These are phyloP conservation scores for Chaetogeoica ovagalla DNA, from an alignment of 2,888 invertebrate genomes.

Conservation along the genomic window DNA sequence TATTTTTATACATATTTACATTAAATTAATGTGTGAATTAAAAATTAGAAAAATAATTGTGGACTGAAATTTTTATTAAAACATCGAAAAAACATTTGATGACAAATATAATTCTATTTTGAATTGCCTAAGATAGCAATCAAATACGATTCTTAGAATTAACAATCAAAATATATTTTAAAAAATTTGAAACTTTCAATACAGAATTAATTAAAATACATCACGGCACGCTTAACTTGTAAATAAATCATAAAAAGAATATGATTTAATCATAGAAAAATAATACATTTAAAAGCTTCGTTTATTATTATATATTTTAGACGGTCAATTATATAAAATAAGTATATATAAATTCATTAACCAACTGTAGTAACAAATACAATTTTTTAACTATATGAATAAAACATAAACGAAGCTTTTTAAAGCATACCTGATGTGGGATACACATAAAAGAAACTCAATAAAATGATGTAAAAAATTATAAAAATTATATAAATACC, in stretches of 20 bases:
- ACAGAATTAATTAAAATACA: slow-evolving; percentile 26
- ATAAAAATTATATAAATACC: slow-evolving; percentile 38
- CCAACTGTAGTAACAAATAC: slow-evolving; percentile 23
- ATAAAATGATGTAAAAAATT: slow-evolving; percentile 8
- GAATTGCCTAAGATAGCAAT: neutral
- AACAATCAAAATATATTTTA: slow-evolving; percentile 41
- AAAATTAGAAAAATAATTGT: slow-evolving; percentile 34
- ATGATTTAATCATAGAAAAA: neutral
- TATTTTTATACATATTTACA: slow-evolving; percentile 43
- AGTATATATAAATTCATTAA: slow-evolving; percentile 2
- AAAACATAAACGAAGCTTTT: slow-evolving; percentile 30
- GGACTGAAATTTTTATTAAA: slow-evolving; percentile 29
- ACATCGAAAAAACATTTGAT: slow-evolving; percentile 35
- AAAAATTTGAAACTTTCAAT: slow-evolving; percentile 43
- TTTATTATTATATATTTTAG: slow-evolving; percentile 18
- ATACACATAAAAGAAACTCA: slow-evolving; percentile 18
- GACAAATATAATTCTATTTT: slow-evolving; percentile 17
- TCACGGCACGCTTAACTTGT: slow-evolving; percentile 25
- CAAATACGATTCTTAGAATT: slow-evolving; percentile 36
- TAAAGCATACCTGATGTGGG: neutral
- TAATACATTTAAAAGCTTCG: slow-evolving; percentile 12
- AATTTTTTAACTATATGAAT: slow-evolving; percentile 8
- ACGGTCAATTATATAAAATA: slow-evolving; percentile 21
- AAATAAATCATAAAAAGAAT: slow-evolving; percentile 31
- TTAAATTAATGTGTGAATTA: slow-evolving; percentile 31